phyloP scores from a whole-genome alignment of 53 echinoderm and acorn worm species.

The Glandiceps talaboti region DNA sequence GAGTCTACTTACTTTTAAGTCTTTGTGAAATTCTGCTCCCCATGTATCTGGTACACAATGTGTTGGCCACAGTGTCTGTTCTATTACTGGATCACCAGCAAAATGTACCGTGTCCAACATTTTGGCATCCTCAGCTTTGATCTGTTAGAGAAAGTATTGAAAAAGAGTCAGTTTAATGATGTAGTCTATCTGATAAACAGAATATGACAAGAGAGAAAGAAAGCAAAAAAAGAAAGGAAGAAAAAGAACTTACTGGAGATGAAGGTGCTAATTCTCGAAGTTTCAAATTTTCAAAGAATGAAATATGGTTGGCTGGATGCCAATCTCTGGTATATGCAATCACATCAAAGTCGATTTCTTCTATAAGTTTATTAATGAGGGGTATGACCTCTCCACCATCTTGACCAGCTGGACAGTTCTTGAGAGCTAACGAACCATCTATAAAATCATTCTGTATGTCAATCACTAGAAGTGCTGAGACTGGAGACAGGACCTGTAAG shows the following conservation, averaged over 20 bases:
- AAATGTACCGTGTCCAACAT: conserved; percentile 60
- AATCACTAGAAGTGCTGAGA: conserved; percentile 46
- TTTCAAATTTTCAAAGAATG: conserved; percentile 56
- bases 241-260: conserved; percentile 37
- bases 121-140: conserved; percentile 50
- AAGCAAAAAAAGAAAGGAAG: no score
- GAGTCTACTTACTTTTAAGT: conserved; percentile 78
- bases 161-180: no score
- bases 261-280: conserved; percentile 29
- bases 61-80: conserved; percentile 82
- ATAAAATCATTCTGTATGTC: conserved; percentile 97
- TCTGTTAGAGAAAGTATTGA: no score
- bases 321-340: conserved; percentile 72
- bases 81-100: conserved; percentile 17
- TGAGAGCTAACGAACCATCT: conserved; percentile 50
- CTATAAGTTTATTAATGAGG: conserved; percentile 73
- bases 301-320: conserved; percentile 79
- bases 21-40: conserved; percentile 58
- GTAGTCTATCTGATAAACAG: no score
- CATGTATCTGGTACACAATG: conserved; percentile 58
- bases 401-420: conserved; percentile 19
- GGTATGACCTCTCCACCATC: conserved; percentile 61
- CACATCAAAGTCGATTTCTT: conserved; percentile 35
- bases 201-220: no score
- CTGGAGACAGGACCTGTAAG: conserved; percentile 45